phyloP scores from a whole-genome alignment of 1,140 invertebrate genomes.

The Leguminivora glycinivorella region DNA sequence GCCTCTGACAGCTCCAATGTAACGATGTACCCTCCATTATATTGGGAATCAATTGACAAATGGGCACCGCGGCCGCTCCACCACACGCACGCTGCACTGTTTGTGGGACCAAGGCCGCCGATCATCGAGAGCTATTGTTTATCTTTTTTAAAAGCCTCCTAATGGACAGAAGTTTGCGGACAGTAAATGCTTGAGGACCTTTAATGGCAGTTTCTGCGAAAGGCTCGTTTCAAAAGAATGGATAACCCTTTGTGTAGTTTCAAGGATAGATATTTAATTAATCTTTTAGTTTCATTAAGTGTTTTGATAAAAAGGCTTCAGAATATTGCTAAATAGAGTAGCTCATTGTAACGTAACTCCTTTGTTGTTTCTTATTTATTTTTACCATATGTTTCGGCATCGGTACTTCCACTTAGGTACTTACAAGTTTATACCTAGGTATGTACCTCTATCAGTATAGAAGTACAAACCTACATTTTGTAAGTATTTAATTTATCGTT shows the following conservation, averaged over 20 bases:
- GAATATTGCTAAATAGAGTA: too few species aligned
- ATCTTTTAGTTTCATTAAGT: neutral
- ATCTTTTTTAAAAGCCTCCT: constrained; percentile 46
- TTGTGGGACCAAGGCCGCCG: constrained; percentile 30
- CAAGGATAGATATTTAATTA: neutral
- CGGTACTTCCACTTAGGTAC: too few species aligned
- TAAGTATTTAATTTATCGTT: too few species aligned
- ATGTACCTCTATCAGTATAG: too few species aligned
- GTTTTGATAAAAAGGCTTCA: too few species aligned
- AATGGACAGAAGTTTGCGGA: constrained; percentile 39
- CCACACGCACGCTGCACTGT: constrained; percentile 23
- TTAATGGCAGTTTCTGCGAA: constrained; percentile 34
- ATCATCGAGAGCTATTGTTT: constrained; percentile 41
- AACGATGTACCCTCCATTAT: constrained; percentile 75
- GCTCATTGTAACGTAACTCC: too few species aligned
- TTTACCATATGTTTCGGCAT: too few species aligned
- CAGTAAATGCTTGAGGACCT: constrained; percentile 26
- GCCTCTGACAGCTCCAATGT: constrained; percentile 67
- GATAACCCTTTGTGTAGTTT: constrained; percentile 28
- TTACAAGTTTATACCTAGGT: too few species aligned
- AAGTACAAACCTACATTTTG: too few species aligned
- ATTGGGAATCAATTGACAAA: constrained; percentile 77
- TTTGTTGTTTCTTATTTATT: too few species aligned
- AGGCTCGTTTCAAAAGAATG: constrained; percentile 21
- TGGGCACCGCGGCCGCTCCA: constrained; percentile 47